Evolutionary conservation across 2,888 invertebrate genomes (phyloP).

Genomic region (Plebejus argus): DNA sequence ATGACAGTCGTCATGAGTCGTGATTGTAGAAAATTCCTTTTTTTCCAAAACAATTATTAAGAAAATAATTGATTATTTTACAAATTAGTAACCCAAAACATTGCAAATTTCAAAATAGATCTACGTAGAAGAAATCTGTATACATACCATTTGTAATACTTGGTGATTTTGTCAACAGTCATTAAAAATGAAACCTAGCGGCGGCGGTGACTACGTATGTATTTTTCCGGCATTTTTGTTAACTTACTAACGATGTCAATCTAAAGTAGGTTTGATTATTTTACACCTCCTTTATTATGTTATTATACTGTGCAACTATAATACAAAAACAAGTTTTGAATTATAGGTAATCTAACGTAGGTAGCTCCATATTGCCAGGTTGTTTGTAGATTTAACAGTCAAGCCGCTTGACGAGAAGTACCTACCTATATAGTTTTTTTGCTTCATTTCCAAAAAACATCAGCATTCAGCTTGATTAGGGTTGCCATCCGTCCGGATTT

Average conservation of each 20-base stretch:
- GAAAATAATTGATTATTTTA: not conserved
- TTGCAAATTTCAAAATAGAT: not conserved
- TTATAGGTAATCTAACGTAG: not conserved
- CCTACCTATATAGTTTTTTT: too few relatives aligned
- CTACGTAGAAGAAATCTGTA: not conserved
- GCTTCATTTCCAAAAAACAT: too few relatives aligned
- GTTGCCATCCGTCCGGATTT: too few relatives aligned
- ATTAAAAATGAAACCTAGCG: constrained; percentile 66
- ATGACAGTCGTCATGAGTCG: not conserved
- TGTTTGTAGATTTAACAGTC: not conserved
- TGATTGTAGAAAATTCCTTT: not conserved
- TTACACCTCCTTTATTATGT: not conserved
- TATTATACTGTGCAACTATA: not conserved
- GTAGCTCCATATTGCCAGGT: not conserved
- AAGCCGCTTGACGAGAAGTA: not conserved
- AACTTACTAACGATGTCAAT: not conserved
- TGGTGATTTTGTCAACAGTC: not conserved
- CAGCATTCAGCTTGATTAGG: too few relatives aligned
- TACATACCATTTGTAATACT: not conserved
- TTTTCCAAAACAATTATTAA: not conserved
- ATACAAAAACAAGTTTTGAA: not conserved
- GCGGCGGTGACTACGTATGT: constrained; percentile 71
- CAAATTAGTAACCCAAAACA: not conserved
- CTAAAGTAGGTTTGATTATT: not conserved
- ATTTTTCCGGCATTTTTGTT: not conserved